Evolutionary conservation across 64 coral and sea anemone species (phyloP), one percentile per base, ranked within the genome.

Genomic region (Montipora cactus): DNA sequence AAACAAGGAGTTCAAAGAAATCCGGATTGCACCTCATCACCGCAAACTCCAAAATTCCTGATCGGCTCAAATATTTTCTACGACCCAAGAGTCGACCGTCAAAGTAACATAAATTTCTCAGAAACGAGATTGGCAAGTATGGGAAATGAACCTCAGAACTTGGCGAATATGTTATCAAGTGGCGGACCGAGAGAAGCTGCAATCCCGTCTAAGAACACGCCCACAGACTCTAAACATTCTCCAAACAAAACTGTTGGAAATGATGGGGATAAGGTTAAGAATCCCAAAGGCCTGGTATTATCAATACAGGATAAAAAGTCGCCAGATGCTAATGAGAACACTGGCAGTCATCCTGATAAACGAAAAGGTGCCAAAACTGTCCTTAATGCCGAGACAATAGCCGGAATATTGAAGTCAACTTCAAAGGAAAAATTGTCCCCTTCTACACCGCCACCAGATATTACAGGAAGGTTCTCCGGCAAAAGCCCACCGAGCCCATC

Each of bases 401-500:
- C 62, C 22, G 13, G 49, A 18, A 49, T 67, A 9, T 28, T 47
- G 46, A 86, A 49, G 66, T 51, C 46, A 47, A 28, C 16, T 71
- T 21, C 82, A 21, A 71, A 86, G 47, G 82, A 86, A 3, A 71
- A 46, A 49, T 67, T 14, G 13, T 5, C 62, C 9, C 2, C 82
- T 4, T 72, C 82, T 11, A 86, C 82, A 45, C 82, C 66, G 7
- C 82, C 82, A 11, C 82, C 82, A 3, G 82, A 86, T 44, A 86
- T 86, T 86, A 19, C 19, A 50, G 82, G 44, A 20, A 70, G 46
- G 14, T 16, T 8, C 61, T 55, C 78, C n/a, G 23, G 49, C 25
- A 87, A 93, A 59, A 73, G 84, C 3, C 89, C 96, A 49, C 89
- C 93, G 2, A 73, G 84, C 3, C 89, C 96, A 49, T 84, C 93